Percentiles rank a stretch among this genome's conserved stretches.
phyloP scores from a whole-genome alignment of 2,113 vertebrate species.

The Ceuthmochares aereus region DNA sequence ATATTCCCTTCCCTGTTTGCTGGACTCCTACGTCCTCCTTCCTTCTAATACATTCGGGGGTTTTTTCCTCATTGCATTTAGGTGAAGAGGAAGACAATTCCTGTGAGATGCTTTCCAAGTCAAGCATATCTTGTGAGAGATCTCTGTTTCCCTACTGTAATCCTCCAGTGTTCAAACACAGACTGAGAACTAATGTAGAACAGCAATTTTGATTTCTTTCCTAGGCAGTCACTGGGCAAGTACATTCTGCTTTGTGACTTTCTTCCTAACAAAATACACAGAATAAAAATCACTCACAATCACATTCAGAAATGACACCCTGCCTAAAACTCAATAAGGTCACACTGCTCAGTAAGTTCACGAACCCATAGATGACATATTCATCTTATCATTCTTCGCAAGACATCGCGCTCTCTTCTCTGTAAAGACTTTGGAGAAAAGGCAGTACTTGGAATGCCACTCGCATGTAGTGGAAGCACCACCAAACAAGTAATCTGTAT shows the following conservation, averaged over 20 bases:
- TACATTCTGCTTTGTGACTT: neutral
- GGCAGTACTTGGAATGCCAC: neutral
- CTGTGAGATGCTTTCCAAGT: neutral
- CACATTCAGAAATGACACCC: neutral
- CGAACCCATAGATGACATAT: neutral
- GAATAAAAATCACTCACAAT: neutral
- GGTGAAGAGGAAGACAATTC: neutral
- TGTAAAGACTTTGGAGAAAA: neutral
- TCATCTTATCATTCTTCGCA: neutral
- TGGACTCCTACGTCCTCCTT: neutral
- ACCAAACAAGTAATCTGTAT: neutral
- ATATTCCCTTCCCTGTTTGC: neutral
- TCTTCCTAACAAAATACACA: neutral
- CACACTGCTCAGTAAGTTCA: neutral
- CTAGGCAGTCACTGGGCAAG: neutral
- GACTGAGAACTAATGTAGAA: neutral
- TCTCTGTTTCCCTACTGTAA: neutral
- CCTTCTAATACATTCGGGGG: neutral
- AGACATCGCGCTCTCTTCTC: neutral
- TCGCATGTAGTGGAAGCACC: neutral
- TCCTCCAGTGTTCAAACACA: neutral
- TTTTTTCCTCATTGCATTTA: neutral
- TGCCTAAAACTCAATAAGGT: neutral
- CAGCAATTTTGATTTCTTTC: neutral
- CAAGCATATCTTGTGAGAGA: neutral